These are phyloP conservation scores for Campoplex capitator DNA, from an alignment of 2,888 invertebrate species.

Conservation along the genomic window DNA sequence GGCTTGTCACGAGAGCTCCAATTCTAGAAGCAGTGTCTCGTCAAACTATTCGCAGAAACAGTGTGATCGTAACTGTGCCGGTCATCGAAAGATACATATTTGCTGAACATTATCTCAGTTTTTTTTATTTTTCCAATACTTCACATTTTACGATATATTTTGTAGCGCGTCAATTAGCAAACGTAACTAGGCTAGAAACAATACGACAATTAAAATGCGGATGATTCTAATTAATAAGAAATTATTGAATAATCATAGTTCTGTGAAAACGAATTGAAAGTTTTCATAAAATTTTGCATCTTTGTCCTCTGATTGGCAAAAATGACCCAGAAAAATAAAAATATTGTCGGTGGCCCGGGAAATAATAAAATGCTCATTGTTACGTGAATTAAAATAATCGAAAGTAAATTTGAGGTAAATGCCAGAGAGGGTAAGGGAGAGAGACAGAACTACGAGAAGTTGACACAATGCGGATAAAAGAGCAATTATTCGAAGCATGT, in stretches of 20 bases:
- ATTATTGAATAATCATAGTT: background rate
- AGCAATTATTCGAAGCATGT: slow-evolving; percentile 54
- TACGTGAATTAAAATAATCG: background rate
- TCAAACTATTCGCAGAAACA: background rate
- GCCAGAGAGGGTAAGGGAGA: background rate
- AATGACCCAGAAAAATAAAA: background rate
- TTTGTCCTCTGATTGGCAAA: background rate
- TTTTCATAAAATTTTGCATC: background rate
- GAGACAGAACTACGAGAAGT: background rate
- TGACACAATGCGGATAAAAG: slow-evolving; percentile 32
- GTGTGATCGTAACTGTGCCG: background rate
- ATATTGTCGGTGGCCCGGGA: background rate
- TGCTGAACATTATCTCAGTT: background rate
- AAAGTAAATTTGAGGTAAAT: background rate
- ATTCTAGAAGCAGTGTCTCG: slow-evolving; percentile 5
- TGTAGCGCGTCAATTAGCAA: background rate
- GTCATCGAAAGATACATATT: slow-evolving; percentile 24
- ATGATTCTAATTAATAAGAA: background rate
- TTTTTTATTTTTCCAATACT: background rate
- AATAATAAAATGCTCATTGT: background rate
- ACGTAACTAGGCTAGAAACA: background rate
- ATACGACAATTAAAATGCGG: background rate
- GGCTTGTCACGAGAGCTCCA: slow-evolving; percentile 43
- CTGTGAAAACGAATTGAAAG: background rate
- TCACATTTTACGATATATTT: background rate